Base-by-base conservation (phyloP, 2,113 vertebrate species). In the Monopterus albus region DNA sequence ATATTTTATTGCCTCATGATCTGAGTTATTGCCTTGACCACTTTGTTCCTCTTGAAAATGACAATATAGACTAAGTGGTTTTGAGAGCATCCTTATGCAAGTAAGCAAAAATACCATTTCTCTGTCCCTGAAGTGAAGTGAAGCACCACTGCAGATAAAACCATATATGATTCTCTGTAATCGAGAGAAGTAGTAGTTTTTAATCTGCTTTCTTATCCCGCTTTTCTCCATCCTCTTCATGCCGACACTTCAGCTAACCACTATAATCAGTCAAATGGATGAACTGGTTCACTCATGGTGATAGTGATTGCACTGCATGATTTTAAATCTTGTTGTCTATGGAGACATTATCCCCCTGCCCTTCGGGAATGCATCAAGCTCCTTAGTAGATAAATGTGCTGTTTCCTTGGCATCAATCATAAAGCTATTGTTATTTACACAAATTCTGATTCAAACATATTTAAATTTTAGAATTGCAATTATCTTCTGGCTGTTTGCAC, bases 201-300 rank as follows among this genome's bases (percentile, higher is more conserved):
- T 76, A 72, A 58, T 75, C 52, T 56, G 51, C 40, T 72, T 46
- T 64, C 57, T 69, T 43, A 46, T 12, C 29, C n/a, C 38, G 36
- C 50, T 64, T 51, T 38, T 69, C 46, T 63, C 29, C 21, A 8
- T 68, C 47, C 52, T 74, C 26, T 46, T 71, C 20, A 45, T 14
- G 64, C 53, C 23, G 52, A 55, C 10, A 17, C 49, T 78, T 45
- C 49, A 67, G 38, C 40, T 66, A 85, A 79, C 26, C 55, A 51
- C 72, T 74, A 49, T 78, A 84, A 91, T 82, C 80, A 75, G 45
- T 45, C 45, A 60, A 82, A 84, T 81, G 78, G 77, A 82, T 69
- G 72, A 75, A 56, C 62, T 39, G 72, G 68, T 60, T 50, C 78
- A 49, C 28, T 55, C 57, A 23, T 33, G 23, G 61, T 74, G 70